These are phyloP conservation scores for Notolabrus celidotus DNA, from an alignment of 2,797 vertebrate genomes.

Conservation along the genomic window DNA sequence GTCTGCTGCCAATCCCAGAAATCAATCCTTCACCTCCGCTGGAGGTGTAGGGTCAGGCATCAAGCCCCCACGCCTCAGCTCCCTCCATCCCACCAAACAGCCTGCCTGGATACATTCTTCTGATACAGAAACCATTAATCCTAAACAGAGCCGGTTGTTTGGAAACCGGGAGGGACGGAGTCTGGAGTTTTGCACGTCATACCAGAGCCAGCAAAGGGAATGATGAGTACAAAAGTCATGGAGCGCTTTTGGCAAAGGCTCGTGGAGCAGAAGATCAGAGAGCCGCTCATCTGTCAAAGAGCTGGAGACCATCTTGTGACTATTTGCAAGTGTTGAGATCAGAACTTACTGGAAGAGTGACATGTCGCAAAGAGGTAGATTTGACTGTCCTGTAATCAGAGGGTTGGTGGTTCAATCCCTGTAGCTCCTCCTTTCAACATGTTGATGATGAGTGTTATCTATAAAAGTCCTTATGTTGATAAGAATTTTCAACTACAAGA, in stretches of 20 bases:
- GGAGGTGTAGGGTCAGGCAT: constrained; percentile 39
- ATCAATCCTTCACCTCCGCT: constrained; percentile 54
- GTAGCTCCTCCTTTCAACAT: too few relatives aligned
- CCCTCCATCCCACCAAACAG: constrained; percentile 60
- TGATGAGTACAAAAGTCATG: constrained; percentile 28
- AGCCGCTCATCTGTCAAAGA: constrained; percentile 71
- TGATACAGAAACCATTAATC: constrained; percentile 48
- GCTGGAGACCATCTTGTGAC: constrained; percentile 82
- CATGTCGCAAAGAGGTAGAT: too few relatives aligned
- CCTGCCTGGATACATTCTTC: constrained; percentile 63
- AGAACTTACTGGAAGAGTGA: neutral
- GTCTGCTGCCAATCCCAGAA: constrained; percentile 76
- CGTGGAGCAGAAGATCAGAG: constrained; percentile 45
- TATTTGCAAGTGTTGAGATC: neutral
- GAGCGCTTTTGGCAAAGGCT: constrained; percentile 15
- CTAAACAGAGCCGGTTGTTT: constrained; percentile 36
- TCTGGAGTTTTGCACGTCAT: constrained; percentile 37
- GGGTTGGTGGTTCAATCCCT: too few relatives aligned
- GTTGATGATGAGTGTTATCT: too few relatives aligned
- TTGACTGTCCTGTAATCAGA: too few relatives aligned
- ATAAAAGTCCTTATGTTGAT: neutral
- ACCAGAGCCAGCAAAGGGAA: constrained; percentile 29
- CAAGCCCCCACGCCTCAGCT: constrained; percentile 48
- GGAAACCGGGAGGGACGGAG: constrained; percentile 31
- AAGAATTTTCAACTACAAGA: neutral